A percentile compares a stretch with the other conserved stretches of the same genome.
These are phyloP conservation scores for Drosophila sturtevanti DNA, from an alignment of 1,140 invertebrate genomes.

Conservation along the genomic window DNA sequence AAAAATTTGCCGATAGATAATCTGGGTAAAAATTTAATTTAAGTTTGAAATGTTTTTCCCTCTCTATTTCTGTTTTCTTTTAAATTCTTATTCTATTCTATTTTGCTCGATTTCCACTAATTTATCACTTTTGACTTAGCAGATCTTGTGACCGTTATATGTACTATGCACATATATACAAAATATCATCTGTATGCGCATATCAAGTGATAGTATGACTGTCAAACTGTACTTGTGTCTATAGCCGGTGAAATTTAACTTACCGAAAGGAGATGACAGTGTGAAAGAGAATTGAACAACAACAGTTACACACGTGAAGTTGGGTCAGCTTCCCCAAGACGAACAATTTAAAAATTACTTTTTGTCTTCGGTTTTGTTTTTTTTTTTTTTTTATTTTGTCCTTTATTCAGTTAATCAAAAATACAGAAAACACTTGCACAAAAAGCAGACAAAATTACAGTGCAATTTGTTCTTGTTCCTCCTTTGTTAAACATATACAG, in stretches of 20 bases:
- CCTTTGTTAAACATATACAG: neutral
- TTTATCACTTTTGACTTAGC: constrained; percentile 26
- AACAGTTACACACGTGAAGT: neutral
- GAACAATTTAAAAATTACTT: constrained; percentile 28
- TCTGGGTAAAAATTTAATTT: neutral
- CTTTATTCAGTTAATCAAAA: constrained; percentile 53
- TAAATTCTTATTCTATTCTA: constrained; percentile 24
- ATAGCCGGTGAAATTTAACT: constrained; percentile 28
- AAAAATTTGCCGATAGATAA: neutral
- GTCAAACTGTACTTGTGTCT: constrained; percentile 38
- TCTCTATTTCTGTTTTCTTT: constrained; percentile 7
- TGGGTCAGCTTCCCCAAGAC: no score
- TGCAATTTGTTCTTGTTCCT: constrained; percentile 26
- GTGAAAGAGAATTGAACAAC: neutral
- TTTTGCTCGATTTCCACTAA: constrained; percentile 1
- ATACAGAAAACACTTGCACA: constrained; percentile 41
- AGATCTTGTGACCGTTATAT: constrained; percentile 6
- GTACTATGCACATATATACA: neutral
- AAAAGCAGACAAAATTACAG: constrained; percentile 62
- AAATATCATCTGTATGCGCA: neutral
- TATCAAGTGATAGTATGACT: constrained; percentile 15
- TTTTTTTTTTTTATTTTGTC: constrained; percentile 17
- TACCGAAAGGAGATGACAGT: constrained; percentile 1
- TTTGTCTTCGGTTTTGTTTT: constrained; percentile 1
- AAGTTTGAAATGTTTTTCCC: neutral